Evolutionary conservation across 2,888 invertebrate species (phyloP).

Genomic region (Heliconius ismenius): DNA sequence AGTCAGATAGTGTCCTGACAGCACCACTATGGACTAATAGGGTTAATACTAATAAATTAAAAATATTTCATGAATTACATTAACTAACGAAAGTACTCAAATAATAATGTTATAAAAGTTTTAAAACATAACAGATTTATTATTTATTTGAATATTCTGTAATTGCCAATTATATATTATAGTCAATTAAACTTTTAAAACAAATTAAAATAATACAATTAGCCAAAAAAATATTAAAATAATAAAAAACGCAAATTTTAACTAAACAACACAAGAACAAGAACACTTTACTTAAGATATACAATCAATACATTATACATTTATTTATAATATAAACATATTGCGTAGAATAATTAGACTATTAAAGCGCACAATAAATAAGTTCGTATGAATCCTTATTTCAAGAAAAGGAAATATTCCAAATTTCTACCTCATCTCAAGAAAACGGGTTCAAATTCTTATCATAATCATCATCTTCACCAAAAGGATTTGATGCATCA

Average conservation of each 20-base stretch:
- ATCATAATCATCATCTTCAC: constrained; percentile 85
- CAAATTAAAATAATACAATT: no score
- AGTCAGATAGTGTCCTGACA: no score
- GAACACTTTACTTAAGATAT: neutral
- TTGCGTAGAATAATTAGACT: constrained; percentile 16
- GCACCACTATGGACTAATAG: no score
- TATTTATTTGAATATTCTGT: no score
- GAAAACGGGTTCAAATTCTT: constrained; percentile 89
- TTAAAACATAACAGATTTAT: no score
- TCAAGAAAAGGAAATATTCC: neutral
- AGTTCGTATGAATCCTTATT: neutral
- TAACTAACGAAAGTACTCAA: no score
- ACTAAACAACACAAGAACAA: no score
- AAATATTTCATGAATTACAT: no score
- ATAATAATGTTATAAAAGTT: no score
- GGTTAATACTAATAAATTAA: no score
- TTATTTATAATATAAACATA: constrained; percentile 3
- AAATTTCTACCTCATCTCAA: constrained; percentile 50
- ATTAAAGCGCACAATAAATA: constrained; percentile 17
- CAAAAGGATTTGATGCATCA: constrained; percentile 81
- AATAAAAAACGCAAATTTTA: neutral
- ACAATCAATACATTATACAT: neutral
- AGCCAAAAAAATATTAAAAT: neutral
- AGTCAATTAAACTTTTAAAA: no score
- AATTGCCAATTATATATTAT: no score